Conservation (phyloP, 2,113 vertebrate species). For the Thalassoma bifasciatum region DNA sequence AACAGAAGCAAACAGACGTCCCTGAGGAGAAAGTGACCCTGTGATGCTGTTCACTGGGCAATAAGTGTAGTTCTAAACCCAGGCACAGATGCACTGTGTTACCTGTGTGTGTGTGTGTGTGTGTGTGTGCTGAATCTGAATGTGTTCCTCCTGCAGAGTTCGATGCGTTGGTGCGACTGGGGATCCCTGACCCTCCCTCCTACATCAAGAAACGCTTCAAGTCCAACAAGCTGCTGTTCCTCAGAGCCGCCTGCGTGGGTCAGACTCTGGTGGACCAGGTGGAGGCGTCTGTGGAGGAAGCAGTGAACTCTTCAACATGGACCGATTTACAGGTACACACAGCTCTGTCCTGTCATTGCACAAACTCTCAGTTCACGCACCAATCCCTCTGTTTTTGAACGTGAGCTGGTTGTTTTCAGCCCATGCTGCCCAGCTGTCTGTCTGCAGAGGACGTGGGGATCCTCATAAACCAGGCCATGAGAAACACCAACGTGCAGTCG, state of each 20-base stretch:
- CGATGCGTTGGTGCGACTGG: slow-evolving; percentile 90
- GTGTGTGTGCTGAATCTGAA: neutral
- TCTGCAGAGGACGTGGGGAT: slow-evolving; percentile 89
- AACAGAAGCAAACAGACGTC: too few relatives aligned
- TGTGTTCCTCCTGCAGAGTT: slow-evolving; percentile 85
- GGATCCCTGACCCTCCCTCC: slow-evolving; percentile 90
- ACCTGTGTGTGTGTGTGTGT: too few relatives aligned
- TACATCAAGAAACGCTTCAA: slow-evolving; percentile 96
- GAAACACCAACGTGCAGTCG: slow-evolving; percentile 85
- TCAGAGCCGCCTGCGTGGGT: slow-evolving; percentile 90
- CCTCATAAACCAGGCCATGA: slow-evolving; percentile 92
- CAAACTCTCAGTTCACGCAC: too few relatives aligned
- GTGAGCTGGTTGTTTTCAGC: slow-evolving; percentile 71
- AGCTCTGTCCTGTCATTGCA: neutral
- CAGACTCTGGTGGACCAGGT: slow-evolving; percentile 92
- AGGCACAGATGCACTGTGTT: too few relatives aligned
- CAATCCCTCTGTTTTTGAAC: neutral
- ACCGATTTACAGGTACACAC: slow-evolving; percentile 88
- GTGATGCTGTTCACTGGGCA: too few relatives aligned
- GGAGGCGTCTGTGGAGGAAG: slow-evolving; percentile 96
- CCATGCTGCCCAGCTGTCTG: slow-evolving; percentile 92
- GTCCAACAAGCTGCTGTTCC: slow-evolving; percentile 87
- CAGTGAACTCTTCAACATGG: slow-evolving; percentile 91
- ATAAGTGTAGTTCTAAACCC: too few relatives aligned
- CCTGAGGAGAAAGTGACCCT: too few relatives aligned